These are phyloP conservation scores for Alca torda DNA, from an alignment of 2,797 vertebrate genomes.

Conservation along the genomic window DNA sequence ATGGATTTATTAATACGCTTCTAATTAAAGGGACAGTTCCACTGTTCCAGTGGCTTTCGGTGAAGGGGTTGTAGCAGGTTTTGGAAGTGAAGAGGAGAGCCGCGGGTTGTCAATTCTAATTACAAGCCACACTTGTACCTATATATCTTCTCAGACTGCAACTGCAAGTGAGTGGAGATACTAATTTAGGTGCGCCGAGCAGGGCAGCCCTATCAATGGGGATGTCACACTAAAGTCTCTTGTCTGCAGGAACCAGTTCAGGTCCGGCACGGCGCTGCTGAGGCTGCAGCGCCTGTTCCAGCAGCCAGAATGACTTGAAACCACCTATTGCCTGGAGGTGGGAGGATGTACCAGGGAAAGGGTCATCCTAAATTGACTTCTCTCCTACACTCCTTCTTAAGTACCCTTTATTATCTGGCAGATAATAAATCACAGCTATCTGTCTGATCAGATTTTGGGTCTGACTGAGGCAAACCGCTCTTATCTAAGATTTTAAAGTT, in stretches of 20 bases:
- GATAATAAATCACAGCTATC: neutral
- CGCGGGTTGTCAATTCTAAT: conserved; percentile 29
- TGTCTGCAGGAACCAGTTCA: neutral
- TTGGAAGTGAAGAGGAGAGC: neutral
- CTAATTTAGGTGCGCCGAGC: neutral
- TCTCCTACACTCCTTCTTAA: neutral
- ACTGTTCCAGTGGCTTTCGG: neutral
- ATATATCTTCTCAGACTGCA: neutral
- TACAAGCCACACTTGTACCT: neutral
- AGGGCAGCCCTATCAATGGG: neutral
- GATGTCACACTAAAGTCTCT: neutral
- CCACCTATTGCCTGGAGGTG: neutral
- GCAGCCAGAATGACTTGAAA: neutral
- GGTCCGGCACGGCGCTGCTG: neutral
- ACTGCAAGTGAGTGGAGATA: neutral
- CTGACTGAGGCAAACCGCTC: neutral
- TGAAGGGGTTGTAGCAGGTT: neutral
- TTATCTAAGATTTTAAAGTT: neutral
- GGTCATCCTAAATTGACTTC: neutral
- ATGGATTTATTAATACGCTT: conserved; percentile 73
- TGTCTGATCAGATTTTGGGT: conserved; percentile 4
- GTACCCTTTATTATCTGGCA: conserved; percentile 5
- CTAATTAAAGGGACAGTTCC: conserved; percentile 74
- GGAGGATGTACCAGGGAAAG: neutral
- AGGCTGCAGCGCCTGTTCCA: neutral